Percentiles rank a stretch among this genome's conserved stretches.
Evolutionary conservation across 2,797 vertebrate genomes (phyloP).

Genomic region (Poecilia gillii): DNA sequence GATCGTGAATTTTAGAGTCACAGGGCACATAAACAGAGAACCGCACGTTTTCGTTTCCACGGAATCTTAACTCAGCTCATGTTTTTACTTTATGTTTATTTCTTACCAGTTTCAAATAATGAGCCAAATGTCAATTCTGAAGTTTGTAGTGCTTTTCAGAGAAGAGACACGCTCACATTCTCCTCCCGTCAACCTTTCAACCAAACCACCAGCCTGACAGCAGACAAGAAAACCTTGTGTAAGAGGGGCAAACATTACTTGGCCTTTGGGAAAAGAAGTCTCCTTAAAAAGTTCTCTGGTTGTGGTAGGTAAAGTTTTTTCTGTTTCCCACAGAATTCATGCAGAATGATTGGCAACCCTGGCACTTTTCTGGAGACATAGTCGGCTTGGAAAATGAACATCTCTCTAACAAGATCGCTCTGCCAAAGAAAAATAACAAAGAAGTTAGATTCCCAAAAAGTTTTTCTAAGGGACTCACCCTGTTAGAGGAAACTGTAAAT

Average conservation of each 20-base stretch:
- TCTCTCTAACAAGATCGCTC: neutral
- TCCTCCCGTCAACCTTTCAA: neutral
- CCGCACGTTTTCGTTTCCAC: slow-evolving; percentile 25
- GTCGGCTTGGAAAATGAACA: neutral
- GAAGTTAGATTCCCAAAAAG: neutral
- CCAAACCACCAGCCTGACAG: neutral
- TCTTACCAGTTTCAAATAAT: slow-evolving; percentile 6
- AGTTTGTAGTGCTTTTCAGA: neutral
- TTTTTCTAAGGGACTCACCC: neutral
- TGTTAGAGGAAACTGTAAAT: neutral
- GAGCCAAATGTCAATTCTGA: slow-evolving; percentile 4
- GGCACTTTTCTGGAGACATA: neutral
- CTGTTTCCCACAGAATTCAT: neutral
- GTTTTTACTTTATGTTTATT: neutral
- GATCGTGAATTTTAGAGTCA: slow-evolving; percentile 58
- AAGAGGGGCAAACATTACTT: neutral
- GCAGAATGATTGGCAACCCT: neutral
- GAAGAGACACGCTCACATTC: neutral
- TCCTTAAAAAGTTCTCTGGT: neutral
- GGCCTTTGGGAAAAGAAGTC: neutral
- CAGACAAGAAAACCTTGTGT: neutral
- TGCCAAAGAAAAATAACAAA: neutral
- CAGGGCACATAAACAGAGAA: slow-evolving; percentile 54
- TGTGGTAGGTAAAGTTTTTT: neutral
- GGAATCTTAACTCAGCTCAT: slow-evolving; percentile 11